Base-by-base conservation (phyloP, 2,888 invertebrate genomes). In the Clostera curtula region DNA sequence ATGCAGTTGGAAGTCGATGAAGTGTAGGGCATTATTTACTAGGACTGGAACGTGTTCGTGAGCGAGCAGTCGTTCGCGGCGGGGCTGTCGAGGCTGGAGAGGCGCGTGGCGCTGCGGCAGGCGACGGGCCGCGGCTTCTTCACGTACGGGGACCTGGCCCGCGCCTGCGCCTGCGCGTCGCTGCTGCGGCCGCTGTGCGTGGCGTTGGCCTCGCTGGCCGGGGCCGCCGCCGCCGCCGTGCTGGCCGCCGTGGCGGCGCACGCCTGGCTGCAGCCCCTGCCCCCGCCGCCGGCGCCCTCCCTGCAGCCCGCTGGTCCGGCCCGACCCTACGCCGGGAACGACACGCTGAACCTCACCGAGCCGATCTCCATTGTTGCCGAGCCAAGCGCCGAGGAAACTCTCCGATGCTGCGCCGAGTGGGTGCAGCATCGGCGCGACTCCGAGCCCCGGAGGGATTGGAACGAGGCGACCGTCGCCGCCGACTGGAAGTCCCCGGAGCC, bases 1-100 rank as follows among this genome's bases (percentile, higher is more conserved):
- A 13, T 19, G 2, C 11, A 4, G 18, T 19, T 12, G n/a, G n/a
- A n/a, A n/a, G n/a, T n/a, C n/a, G n/a, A n/a, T n/a, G n/a, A n/a
- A n/a, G n/a, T n/a, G n/a, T n/a, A n/a, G n/a, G n/a, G n/a, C 19
- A 22, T 22, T 6, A 6, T 12, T 39, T 6, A 12, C 15, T 56
- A 93, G 95, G 88, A 95, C 54, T 97, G 97, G 97, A 88, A 93
- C 47, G 86, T 96, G 26, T 95, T 89, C 76, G 92, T 96, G 29
- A 88, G 87, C 49, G 88, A 90, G 40, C 79, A 89, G 47, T 87
- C 89, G 27, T 96, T 96, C 70, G 91, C 93, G 76, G 71, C 85
- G 21, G 90, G 92, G 39, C 70, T 96, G 27, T 62, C 75, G 25
- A 84, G 87, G 67, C 73, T 95, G 31, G 95, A 95, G 72, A 84